Base-by-base conservation (phyloP, 2,888 invertebrate genomes). In the Perithous albicinctus region DNA sequence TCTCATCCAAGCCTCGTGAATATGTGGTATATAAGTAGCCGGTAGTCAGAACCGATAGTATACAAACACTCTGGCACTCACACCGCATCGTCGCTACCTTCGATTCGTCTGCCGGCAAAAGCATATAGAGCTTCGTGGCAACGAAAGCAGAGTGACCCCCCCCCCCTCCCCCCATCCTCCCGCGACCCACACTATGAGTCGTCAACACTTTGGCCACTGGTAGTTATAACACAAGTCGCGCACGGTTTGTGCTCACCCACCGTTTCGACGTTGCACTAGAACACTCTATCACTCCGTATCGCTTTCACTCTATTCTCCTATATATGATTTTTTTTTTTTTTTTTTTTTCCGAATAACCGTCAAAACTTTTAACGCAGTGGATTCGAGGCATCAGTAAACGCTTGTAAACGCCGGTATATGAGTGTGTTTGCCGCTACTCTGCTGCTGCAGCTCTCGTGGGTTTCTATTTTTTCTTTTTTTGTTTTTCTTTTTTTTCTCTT, bases 221-320 rank as follows among this genome's bases (percentile, higher is more conserved):
- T 64, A 74, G 64, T 74, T 74, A 54, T 56, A 76, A 72, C 75
- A 66, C 75, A 61, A 32, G 59, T 72, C 75, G 70, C 74, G 64
- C 69, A 79, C 82, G 63, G 41, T 56, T 26, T 48, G 59, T 32
- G 70, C 67, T 63, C 64, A 29, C 72, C 54, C 41, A 59, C 48
- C 72, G 67, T 69, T 70, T 29, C 23, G 46, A 73, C 75, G 75
- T 76, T 56, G 78, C 82, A 73, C 80, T 69, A 69, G 56, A 64
- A 43, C 75, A 66, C 70, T 64, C 69, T 15, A 10, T 54, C 59
- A 46, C 41, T 59, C 43, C 48, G 43, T 29, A 56, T 54, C 29
- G 20, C 15, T 73, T 32, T 64, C 43, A 54, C 43, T 66, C 29
- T 12, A 12, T 38, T 7, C 29, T 5, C 15, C 4, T n/a, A n/a